Conservation (phyloP, 2,888 invertebrate species). For the Xestoiulus laeticollis region DNA sequence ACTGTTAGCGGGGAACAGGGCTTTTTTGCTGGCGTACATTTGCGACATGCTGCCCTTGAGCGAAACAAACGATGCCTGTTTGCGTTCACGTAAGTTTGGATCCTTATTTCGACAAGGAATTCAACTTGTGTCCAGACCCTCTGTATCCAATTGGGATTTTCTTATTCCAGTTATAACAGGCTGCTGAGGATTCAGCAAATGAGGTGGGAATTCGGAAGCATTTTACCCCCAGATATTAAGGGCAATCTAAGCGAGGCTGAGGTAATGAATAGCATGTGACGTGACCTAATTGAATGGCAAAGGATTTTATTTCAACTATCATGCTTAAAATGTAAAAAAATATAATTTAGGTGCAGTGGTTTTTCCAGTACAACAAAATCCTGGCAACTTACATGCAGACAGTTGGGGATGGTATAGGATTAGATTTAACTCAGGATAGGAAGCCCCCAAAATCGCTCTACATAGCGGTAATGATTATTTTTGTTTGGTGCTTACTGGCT, state of each 20-base stretch:
- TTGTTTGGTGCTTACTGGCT: background rate
- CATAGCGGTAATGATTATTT: conserved; percentile 76
- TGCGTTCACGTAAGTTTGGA: conserved; percentile 66
- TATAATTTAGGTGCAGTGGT: conserved; percentile 74
- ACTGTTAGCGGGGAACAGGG: conserved; percentile 64
- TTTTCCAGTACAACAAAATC: conserved; percentile 84
- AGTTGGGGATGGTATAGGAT: conserved; percentile 78
- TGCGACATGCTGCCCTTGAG: conserved; percentile 85
- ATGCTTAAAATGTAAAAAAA: background rate
- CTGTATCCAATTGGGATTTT: background rate
- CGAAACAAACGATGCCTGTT: conserved; percentile 90
- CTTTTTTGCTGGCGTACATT: conserved; percentile 76
- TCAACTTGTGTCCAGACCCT: background rate
- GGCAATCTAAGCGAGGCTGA: conserved; percentile 82
- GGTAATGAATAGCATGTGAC: conserved; percentile 61
- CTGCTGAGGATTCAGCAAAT: conserved; percentile 82
- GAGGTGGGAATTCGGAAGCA: conserved; percentile 95
- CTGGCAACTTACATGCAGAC: conserved; percentile 90
- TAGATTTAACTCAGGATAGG: conserved; percentile 86
- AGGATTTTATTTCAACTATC: background rate
- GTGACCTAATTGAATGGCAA: background rate
- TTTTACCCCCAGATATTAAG: conserved; percentile 85
- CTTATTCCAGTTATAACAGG: conserved; percentile 73
- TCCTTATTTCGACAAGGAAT: background rate
- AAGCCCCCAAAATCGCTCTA: conserved; percentile 92